These are phyloP conservation scores for Leptocoma aspasia DNA, from an alignment of 2,113 vertebrate species.

Conservation along the genomic window DNA sequence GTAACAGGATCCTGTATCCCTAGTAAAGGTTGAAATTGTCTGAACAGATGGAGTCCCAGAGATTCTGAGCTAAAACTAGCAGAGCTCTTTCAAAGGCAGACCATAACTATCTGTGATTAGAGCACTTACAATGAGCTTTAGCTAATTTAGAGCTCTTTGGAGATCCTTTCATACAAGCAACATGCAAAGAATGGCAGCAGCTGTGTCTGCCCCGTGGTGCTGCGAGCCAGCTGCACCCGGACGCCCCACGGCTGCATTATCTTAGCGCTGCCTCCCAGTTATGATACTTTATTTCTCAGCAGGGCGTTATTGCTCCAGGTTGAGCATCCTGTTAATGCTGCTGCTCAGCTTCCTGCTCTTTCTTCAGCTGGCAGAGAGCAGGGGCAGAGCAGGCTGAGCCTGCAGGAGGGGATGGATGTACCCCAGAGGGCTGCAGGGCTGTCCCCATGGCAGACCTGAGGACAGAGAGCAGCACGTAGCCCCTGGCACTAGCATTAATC, in stretches of 20 bases:
- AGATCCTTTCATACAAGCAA: neutral
- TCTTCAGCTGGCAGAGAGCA: neutral
- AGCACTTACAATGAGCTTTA: neutral
- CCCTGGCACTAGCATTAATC: neutral
- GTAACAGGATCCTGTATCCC: neutral
- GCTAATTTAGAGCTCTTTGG: neutral
- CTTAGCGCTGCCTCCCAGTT: neutral
- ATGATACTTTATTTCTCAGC: constrained; percentile 36
- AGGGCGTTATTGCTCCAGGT: neutral
- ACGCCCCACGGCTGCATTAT: neutral
- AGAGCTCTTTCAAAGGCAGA: neutral
- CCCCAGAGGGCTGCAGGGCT: neutral
- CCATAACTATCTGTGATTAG: neutral
- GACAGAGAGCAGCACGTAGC: fast-evolving
- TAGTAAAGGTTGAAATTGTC: neutral
- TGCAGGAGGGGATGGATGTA: neutral
- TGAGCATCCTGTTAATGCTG: neutral
- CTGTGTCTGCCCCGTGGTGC: neutral
- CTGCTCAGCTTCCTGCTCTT: neutral
- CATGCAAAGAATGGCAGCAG: neutral
- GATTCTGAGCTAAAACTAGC: neutral
- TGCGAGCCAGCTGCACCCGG: neutral
- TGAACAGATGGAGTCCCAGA: neutral
- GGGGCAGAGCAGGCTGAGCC: neutral
- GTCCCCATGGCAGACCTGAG: neutral